Percentiles rank a stretch among this genome's conserved stretches.
These are phyloP conservation scores for Heterocephalus glaber DNA, from an alignment of 2,113 vertebrate species.

Conservation along the genomic window DNA sequence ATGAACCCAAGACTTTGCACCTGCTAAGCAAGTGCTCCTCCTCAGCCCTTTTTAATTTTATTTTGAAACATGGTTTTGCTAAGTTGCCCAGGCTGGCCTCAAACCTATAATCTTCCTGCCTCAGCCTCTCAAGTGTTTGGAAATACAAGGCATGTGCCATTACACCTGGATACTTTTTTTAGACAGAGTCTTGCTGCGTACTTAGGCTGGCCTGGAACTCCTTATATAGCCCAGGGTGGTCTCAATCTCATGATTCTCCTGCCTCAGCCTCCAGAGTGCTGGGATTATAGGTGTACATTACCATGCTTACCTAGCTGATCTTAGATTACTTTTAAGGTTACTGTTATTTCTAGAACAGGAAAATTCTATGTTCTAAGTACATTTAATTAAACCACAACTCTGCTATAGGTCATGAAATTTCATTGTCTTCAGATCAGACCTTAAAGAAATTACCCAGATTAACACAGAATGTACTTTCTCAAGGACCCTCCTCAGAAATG, in stretches of 20 bases:
- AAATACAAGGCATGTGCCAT: not conserved
- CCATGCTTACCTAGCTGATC: not conserved
- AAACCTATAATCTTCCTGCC: not conserved
- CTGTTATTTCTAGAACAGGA: not conserved
- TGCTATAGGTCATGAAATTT: not conserved
- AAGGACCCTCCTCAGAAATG: not conserved
- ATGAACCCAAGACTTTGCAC: not conserved
- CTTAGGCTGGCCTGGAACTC: not conserved
- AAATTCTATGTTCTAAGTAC: not conserved
- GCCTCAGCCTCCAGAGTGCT: not conserved
- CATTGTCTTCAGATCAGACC: slow-evolving; percentile 12
- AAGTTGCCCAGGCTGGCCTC: not conserved
- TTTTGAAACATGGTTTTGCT: not conserved
- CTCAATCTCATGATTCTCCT: not conserved
- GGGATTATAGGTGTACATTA: not conserved
- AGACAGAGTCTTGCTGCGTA: not conserved
- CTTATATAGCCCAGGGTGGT: not conserved
- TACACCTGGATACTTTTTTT: not conserved
- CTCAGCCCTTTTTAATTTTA: not conserved
- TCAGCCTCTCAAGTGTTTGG: not conserved
- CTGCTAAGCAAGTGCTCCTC: not conserved
- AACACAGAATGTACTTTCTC: not conserved
- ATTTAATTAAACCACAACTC: not conserved
- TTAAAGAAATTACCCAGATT: slow-evolving; percentile 31
- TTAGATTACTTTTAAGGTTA: not conserved